phyloP scores from a whole-genome alignment of 2,113 vertebrate species.

The Pterophyllum scalare region DNA sequence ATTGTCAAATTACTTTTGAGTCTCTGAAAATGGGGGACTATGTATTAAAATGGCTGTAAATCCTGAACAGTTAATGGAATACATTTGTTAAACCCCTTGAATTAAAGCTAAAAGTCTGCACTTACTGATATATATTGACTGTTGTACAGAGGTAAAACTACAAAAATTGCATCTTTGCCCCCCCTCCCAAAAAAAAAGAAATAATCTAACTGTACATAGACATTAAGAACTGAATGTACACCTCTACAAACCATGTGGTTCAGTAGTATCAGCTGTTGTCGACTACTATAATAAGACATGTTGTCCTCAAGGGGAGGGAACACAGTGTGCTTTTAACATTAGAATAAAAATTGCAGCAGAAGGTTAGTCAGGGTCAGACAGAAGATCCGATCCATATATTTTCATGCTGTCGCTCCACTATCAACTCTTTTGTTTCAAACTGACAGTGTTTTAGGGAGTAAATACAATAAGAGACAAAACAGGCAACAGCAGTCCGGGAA shows the following conservation, averaged over 20 bases:
- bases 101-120: background rate
- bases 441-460: slow-evolving; percentile 1
- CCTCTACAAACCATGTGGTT: background rate
- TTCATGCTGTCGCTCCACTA: background rate
- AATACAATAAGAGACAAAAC: background rate
- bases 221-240: background rate
- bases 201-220: background rate
- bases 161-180: background rate
- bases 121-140: background rate
- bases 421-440: background rate
- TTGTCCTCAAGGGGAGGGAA: background rate
- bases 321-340: background rate
- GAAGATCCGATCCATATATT: background rate
- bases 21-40: background rate
- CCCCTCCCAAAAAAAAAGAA: background rate
- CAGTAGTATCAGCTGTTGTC: background rate
- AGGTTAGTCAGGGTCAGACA: slow-evolving; percentile 7
- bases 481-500: background rate
- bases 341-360: background rate
- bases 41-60: background rate
- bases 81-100: background rate
- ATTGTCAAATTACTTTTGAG: background rate
- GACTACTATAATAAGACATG: background rate
- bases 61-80: background rate
- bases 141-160: background rate